Base-by-base conservation (phyloP, 2,113 vertebrate genomes). In the Vanacampus margaritifer region DNA sequence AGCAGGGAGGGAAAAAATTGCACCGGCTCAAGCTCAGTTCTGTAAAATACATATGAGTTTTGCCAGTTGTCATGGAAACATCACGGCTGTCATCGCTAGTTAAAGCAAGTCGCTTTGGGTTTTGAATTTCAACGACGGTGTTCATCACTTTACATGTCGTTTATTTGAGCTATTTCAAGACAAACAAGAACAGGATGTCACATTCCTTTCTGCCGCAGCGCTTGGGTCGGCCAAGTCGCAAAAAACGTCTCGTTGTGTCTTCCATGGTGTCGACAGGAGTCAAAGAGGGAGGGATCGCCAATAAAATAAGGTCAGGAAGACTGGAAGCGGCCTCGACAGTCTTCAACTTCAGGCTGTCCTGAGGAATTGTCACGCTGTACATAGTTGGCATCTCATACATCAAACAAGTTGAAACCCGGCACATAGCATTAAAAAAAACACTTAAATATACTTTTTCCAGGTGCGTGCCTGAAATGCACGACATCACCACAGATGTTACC, bases 321-420 rank as follows among this genome's bases (percentile, higher is more conserved):
- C 16, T n/a, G n/a, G n/a, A n/a, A n/a, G n/a, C n/a, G n/a, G n/a
- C n/a, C n/a, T n/a, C n/a, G n/a, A n/a, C n/a, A n/a, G n/a, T n/a
- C n/a, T n/a, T n/a, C n/a, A n/a, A n/a, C n/a, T n/a, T n/a, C n/a
- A n/a, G 59, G 32, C 63, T 84, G 69, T 75, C 71, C 58, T 23
- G 53, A 67, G 57, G 65, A 67, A 46, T 56, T 75, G 76, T 69
- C 72, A 68, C 23, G 54, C 37, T 84, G 68, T 67, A 60, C 69
- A 72, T 16, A 28, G 50, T 39, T 83, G 76, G 48, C 78, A 45
- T 68, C 39, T 68, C 48, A 24, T 69, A 39, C 54, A 71, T 64
- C 51, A 73, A 64, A 50, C 14, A 3, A 65, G 65, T 73, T 71
- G 56, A 51, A 73, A 72, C 35, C 63, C 66, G 51, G 14, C 37